A percentile compares a stretch with the other conserved stretches of the same genome.
phyloP scores from a whole-genome alignment of 2,113 vertebrate genomes.

The Raja brachyura region DNA sequence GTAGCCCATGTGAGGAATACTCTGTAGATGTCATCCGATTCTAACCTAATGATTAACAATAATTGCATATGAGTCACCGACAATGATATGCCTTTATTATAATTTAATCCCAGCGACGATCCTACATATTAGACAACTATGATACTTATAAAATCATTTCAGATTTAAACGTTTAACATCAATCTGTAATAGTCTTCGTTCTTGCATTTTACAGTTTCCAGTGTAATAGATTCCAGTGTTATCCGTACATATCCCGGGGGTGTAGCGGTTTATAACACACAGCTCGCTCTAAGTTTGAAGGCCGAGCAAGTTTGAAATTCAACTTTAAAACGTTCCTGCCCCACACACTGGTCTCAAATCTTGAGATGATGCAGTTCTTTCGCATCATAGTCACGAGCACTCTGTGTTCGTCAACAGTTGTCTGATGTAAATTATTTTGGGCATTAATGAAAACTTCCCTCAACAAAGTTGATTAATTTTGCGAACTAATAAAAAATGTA shows the following conservation, averaged over 20 bases:
- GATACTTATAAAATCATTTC: background rate
- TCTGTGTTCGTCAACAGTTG: background rate
- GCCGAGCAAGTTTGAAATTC: background rate
- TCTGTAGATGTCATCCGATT: too few relatives aligned
- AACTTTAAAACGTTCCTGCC: background rate
- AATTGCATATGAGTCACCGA: background rate
- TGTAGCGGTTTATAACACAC: too few relatives aligned
- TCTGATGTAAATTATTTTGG: background rate
- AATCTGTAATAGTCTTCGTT: background rate
- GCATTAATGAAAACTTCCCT: background rate
- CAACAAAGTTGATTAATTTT: background rate
- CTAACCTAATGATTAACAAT: background rate
- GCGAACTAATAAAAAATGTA: background rate
- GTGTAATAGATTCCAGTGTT: background rate
- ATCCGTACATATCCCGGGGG: too few relatives aligned
- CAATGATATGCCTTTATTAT: background rate
- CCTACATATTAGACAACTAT: background rate
- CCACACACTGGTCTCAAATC: too few relatives aligned
- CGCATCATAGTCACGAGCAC: background rate
- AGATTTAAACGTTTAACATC: background rate
- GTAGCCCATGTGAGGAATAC: background rate
- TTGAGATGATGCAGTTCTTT: background rate
- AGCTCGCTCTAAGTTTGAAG: background rate
- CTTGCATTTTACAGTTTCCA: too few relatives aligned
- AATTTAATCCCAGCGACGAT: background rate